Evolutionary conservation across 2,888 invertebrate genomes (phyloP).

Genomic region (Hypselothyrea guttata): DNA sequence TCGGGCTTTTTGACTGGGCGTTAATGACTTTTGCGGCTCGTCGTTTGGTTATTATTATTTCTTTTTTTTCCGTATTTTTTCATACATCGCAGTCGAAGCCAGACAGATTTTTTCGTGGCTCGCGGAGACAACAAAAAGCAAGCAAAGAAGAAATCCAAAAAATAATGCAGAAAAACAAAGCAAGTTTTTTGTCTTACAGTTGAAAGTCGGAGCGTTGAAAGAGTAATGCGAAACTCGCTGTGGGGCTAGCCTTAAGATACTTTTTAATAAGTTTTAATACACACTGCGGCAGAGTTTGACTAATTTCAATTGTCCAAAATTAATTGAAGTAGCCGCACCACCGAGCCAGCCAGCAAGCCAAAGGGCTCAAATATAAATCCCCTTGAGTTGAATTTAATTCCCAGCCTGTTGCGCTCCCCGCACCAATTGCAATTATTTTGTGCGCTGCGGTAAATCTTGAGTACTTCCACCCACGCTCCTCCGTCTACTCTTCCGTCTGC

Average conservation of each 20-base stretch:
- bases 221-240: conserved; percentile 26
- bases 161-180: conserved; percentile 23
- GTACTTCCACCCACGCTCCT: conserved; percentile 38
- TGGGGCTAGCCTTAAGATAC: conserved; percentile 40
- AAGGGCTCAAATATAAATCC: too few species aligned
- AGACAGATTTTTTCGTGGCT: conserved; percentile 37
- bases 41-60: conserved; percentile 8
- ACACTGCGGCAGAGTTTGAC: conserved; percentile 25
- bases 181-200: conserved; percentile 28
- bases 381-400: conserved; percentile 22
- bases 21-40: conserved; percentile 55
- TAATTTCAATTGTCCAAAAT: conserved; percentile 50
- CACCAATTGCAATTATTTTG: conserved; percentile 54
- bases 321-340: conserved; percentile 34
- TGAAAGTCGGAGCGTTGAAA: background rate
- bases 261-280: conserved; percentile 45
- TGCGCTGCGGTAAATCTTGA: conserved; percentile 51
- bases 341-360: background rate
- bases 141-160: background rate
- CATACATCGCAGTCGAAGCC: conserved; percentile 26
- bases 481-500: conserved; percentile 1
- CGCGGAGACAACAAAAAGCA: conserved; percentile 15
- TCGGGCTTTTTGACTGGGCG: conserved; percentile 50
- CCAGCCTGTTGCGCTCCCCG: conserved; percentile 32
- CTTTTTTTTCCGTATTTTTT: conserved; percentile 2